Evolutionary conservation across 2,888 invertebrate species (phyloP).

Genomic region (Folsomia manolachei): DNA sequence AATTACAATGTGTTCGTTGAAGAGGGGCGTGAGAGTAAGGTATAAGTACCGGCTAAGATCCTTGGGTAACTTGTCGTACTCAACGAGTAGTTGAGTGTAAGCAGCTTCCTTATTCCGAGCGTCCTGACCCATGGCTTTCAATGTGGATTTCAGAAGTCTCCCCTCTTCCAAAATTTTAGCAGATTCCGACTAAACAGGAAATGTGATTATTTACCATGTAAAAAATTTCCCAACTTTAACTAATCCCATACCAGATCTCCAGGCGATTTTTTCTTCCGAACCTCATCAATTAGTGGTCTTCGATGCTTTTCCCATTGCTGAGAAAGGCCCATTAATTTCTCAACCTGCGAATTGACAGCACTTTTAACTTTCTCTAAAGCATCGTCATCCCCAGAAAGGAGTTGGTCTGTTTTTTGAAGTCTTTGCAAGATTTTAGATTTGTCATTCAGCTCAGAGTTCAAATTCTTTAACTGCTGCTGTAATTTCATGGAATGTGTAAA

Average conservation of each 20-base stretch:
- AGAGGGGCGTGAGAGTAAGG: neutral
- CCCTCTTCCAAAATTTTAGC: slow-evolving; percentile 60
- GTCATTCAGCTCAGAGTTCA: slow-evolving; percentile 33
- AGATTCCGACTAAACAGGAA: slow-evolving; percentile 57
- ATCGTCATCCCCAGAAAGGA: slow-evolving; percentile 41
- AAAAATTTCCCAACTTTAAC: slow-evolving; percentile 50
- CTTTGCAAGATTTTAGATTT: slow-evolving; percentile 41
- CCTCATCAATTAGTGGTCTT: slow-evolving; percentile 64
- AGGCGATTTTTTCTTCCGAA: slow-evolving; percentile 56
- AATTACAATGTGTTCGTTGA: slow-evolving; percentile 1
- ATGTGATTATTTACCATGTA: slow-evolving; percentile 50
- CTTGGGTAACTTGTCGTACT: slow-evolving; percentile 65
- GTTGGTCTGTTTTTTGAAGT: slow-evolving; percentile 40
- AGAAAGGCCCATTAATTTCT: slow-evolving; percentile 64
- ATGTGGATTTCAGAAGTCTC: slow-evolving; percentile 59
- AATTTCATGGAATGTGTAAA: slow-evolving; percentile 22
- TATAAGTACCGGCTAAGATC: slow-evolving; percentile 57
- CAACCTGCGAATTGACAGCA: slow-evolving; percentile 62
- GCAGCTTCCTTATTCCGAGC: slow-evolving; percentile 58
- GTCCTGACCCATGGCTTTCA: slow-evolving; percentile 63
- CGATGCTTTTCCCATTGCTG: slow-evolving; percentile 73
- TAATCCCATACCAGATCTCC: slow-evolving; percentile 56
- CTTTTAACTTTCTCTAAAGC: slow-evolving; percentile 45
- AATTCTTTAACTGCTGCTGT: slow-evolving; percentile 27
- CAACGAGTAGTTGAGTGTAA: slow-evolving; percentile 61